Base-by-base conservation (phyloP, 1,140 invertebrate species). In the Drosophila nasuta region DNA sequence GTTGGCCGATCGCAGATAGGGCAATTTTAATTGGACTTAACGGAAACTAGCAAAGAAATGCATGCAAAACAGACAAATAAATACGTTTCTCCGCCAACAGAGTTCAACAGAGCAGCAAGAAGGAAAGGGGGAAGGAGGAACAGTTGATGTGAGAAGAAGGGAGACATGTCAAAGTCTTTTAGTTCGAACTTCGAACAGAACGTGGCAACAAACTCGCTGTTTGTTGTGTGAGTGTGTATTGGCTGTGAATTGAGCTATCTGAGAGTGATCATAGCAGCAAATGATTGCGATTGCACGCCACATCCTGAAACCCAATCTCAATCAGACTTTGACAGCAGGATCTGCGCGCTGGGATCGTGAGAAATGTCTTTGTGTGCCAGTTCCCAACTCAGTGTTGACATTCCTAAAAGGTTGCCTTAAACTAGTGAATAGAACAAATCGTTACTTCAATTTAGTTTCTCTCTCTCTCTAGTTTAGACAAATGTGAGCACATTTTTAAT, bases 1-100 rank as follows among this genome's bases (percentile, higher is more conserved):
- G 64, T 76, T 77, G 68, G 62, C 41, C 66, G 83, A 88, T 87
- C 77, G 77, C 49, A 87, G 83, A 87, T 87, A 87, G 83, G 79
- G 74, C 69, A 63, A 63, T 64, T 82, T 87, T 87, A 87, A 87
- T 87, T 87, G 83, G 82, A 87, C 77, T 75, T 82, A 77, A 88
- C 77, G 83, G 85, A 87, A 87, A 87, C 80, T 82, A 71, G 73
- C 60, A 41, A 58, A 71, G 63, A 75, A 68, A 79, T 75, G 77
- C 80, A 77, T 82, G 71, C 79, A 86, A 79, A 63, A 52, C 59
- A 71, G 35, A 62, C 65, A 49, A 75, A 56, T 57, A 58, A 75
- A 67, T 52, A 64, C 57, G 46, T 64, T 65, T 35, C 28, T 28
- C 30, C 30, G 5, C 28, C 6, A 25, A 25, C 20, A 30, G 56